Base-by-base conservation (phyloP, 1,140 invertebrate species). In the Diabrotica undecimpunctata region DNA sequence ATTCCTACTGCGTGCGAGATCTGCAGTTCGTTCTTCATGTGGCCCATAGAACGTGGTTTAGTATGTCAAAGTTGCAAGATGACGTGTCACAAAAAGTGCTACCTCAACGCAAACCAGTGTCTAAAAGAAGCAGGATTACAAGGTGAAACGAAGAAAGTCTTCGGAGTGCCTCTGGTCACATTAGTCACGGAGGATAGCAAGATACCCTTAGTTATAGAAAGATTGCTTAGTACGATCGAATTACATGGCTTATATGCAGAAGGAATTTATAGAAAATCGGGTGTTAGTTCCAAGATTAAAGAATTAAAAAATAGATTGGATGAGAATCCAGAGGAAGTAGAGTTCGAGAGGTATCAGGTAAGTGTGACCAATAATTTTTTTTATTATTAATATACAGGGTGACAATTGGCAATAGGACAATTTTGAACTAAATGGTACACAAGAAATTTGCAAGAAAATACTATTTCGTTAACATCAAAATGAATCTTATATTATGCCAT, bases 1-100 rank as follows among this genome's bases (percentile, higher is more conserved):
- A 97, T 98, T 72, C 94, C 94, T 5, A 98, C 95, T 2, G 94
- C 93, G 68, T 98, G 96, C 81, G 96, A 98, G 82, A 89, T 96
- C 35, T 98, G 96, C 81, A 90, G 89, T 71, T 92, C 91, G 0
- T 93, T 96, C 79, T 94, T 97, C 77, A 90, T 92, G 87, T 97
- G 95, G 95, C 93, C 95, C 39, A 91, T 96, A 54, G 95, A 97
- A 76, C 85, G 94, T 66, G 93, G 94, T 39, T 86, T 95, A 55
- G 90, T 85, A 66, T 85, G 88, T 79, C 80, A 91, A 85, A 93
- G 88, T 69, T 98, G 96, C 82, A 96, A 94, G 79, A 81, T 97
- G 57, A 94, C 93, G 0, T 95, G 94, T 74, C 96, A 98, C 79
- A 96, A 95, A 78, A 97, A 96, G 77, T 98, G 96, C 80, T 92